phyloP scores from a whole-genome alignment of 53 echinoderm and acorn worm genomes.

The Holothuria scabra region DNA sequence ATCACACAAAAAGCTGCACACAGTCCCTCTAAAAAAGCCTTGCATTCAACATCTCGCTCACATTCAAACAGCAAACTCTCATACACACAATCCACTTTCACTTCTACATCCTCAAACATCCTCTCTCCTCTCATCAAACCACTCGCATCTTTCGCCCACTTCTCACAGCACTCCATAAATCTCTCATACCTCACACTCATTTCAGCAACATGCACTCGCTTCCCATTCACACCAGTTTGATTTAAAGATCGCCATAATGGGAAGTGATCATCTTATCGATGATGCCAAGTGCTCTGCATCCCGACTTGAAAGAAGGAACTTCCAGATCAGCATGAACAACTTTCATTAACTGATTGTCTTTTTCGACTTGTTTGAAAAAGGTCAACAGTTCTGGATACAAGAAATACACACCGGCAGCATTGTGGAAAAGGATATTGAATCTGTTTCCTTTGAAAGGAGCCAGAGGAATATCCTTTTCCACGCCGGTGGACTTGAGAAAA shows the following conservation, averaged over 20 bases:
- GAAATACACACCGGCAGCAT: conserved; percentile 61
- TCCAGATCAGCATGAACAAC: conserved; percentile 56
- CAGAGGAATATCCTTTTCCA: too few relatives aligned
- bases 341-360: conserved; percentile 1
- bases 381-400: conserved; percentile 42
- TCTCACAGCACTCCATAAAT: conserved; percentile 51
- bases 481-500: too few relatives aligned
- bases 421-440: conserved; percentile 77
- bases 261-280: conserved; percentile 69
- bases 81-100: conserved; percentile 37
- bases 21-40: conserved; percentile 39
- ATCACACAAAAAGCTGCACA: background rate
- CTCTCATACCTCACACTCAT: too few relatives aligned
- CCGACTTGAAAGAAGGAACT: conserved; percentile 60
- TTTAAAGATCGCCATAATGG: conserved; percentile 67
- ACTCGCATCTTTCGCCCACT: conserved; percentile 61
- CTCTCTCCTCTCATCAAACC: conserved; percentile 51
- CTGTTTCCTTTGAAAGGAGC: too few relatives aligned
- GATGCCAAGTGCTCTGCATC: conserved; percentile 64
- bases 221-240: conserved; percentile 3
- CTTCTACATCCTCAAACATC: conserved; percentile 54
- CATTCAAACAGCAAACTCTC: conserved; percentile 53
- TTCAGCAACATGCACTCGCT: too few relatives aligned
- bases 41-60: conserved; percentile 42
- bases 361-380: too few relatives aligned